These are phyloP conservation scores for Cephus rjabovi DNA, from an alignment of 2,888 invertebrate species.

Conservation along the genomic window DNA sequence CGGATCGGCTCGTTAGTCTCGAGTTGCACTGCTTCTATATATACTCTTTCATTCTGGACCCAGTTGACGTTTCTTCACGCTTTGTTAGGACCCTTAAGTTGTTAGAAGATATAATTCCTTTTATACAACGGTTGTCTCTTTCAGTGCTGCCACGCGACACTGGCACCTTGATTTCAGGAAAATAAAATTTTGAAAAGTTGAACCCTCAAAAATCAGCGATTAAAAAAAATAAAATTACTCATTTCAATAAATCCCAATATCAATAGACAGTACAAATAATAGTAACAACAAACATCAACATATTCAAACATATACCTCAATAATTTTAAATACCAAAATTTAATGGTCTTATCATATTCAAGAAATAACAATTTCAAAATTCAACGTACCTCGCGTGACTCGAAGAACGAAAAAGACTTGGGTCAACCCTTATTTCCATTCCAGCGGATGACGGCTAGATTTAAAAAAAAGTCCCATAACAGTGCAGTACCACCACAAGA, in stretches of 20 bases:
- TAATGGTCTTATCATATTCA: neutral
- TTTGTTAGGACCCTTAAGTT: slow-evolving; percentile 10
- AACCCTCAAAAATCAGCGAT: neutral
- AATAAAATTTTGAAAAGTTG: neutral
- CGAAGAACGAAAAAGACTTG: neutral
- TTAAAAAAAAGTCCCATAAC: neutral
- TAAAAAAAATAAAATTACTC: neutral
- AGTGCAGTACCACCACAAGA: neutral
- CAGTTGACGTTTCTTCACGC: slow-evolving; percentile 11
- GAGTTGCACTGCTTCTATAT: slow-evolving; percentile 28
- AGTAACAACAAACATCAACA: too few relatives aligned
- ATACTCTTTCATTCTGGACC: slow-evolving; percentile 17
- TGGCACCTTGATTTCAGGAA: neutral
- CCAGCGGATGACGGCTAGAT: neutral
- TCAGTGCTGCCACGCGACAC: slow-evolving; percentile 40
- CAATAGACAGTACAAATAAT: too few relatives aligned
- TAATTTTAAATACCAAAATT: neutral
- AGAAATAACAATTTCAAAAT: neutral
- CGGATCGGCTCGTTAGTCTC: slow-evolving; percentile 39
- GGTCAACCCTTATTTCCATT: neutral
- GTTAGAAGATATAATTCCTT: slow-evolving; percentile 1
- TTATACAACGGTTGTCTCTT: neutral
- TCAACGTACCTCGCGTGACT: neutral
- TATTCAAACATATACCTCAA: too few relatives aligned
- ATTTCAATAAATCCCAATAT: neutral